Conservation (phyloP, 1,140 invertebrate species). For the Neodiprion lecontei region DNA sequence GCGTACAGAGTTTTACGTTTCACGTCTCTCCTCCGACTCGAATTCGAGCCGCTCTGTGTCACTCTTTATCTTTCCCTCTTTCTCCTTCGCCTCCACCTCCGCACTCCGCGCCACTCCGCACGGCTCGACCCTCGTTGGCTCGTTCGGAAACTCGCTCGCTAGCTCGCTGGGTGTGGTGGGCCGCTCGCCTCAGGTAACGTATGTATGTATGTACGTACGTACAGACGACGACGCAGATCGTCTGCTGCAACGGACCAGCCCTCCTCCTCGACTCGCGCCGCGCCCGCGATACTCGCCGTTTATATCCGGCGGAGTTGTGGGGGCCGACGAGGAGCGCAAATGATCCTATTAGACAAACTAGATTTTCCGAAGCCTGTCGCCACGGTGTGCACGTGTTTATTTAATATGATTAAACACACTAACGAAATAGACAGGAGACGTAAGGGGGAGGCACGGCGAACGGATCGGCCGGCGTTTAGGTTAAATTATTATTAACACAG, state of each 20-base stretch:
- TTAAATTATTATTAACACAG: background rate
- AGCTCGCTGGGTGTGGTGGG: constrained; percentile 60
- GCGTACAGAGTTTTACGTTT: background rate
- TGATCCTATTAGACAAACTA: constrained; percentile 65
- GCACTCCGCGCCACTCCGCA: constrained; percentile 5
- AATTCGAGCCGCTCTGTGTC: background rate
- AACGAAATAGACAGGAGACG: constrained; percentile 38
- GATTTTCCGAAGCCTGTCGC: constrained; percentile 59
- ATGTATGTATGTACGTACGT: background rate
- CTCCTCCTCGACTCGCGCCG: constrained; percentile 39
- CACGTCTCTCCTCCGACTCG: too few species aligned
- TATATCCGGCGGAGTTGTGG: constrained; percentile 50
- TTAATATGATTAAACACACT: constrained; percentile 62
- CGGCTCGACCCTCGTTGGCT: too few species aligned
- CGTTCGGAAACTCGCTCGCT: constrained; percentile 4
- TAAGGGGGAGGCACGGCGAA: constrained; percentile 47
- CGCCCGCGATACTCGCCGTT: constrained; percentile 48
- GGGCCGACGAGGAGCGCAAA: constrained; percentile 30
- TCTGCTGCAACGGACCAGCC: constrained; percentile 32
- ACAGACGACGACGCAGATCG: constrained; percentile 5
- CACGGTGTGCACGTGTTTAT: constrained; percentile 58
- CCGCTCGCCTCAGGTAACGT: constrained; percentile 43
- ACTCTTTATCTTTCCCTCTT: constrained; percentile 2
- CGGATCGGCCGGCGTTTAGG: constrained; percentile 33
- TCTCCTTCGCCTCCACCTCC: constrained; percentile 11